These are phyloP conservation scores for Lagopus muta DNA, from an alignment of 2,113 vertebrate species.

Conservation along the genomic window DNA sequence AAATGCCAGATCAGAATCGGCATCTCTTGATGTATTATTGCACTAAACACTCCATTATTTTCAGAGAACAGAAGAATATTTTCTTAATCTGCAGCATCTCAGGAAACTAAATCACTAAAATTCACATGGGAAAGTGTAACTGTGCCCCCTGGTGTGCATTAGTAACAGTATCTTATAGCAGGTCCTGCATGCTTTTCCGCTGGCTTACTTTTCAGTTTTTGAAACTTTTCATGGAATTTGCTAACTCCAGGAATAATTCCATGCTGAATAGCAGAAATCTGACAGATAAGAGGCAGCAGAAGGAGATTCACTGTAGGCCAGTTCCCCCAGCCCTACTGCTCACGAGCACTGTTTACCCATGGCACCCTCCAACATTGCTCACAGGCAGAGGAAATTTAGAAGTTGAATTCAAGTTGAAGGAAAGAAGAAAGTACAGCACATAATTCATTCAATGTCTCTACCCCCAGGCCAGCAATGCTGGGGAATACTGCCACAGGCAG, in stretches of 20 bases:
- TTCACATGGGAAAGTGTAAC: background rate
- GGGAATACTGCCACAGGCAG: constrained; percentile 1
- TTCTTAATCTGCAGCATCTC: background rate
- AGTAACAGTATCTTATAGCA: background rate
- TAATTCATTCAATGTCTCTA: background rate
- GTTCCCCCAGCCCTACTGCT: background rate
- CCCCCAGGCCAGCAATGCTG: background rate
- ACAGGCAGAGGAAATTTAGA: background rate
- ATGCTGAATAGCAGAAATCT: background rate
- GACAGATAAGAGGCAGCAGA: constrained; percentile 3
- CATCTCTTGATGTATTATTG: background rate
- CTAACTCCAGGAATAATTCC: background rate
- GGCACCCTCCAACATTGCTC: background rate
- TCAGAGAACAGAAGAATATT: background rate
- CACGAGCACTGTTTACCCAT: rapidly evolving
- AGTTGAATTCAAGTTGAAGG: background rate
- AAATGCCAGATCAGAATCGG: background rate
- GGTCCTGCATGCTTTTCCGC: background rate
- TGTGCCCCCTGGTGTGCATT: background rate
- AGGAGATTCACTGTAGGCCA: background rate
- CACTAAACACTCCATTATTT: background rate
- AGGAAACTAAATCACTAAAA: background rate
- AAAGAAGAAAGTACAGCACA: constrained; percentile 29
- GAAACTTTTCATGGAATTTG: background rate
- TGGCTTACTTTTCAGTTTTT: background rate